A percentile compares a stretch with the other conserved stretches of the same genome.
These are phyloP conservation scores for Spodoptera litura DNA, from an alignment of 1,140 invertebrate genomes.

Conservation along the genomic window DNA sequence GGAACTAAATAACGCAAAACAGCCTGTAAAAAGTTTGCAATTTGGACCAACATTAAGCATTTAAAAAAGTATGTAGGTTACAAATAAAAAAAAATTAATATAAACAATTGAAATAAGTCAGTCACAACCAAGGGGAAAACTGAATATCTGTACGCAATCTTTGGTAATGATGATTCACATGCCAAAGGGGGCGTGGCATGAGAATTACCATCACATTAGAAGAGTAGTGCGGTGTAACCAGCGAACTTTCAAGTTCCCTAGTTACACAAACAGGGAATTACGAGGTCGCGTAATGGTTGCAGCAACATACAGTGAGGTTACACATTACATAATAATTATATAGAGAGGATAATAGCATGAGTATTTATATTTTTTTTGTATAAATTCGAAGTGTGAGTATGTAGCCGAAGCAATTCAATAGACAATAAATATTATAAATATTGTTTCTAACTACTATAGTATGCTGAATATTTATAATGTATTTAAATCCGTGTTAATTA, in stretches of 20 bases:
- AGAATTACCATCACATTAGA: slow-evolving; percentile 68
- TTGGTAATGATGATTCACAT: slow-evolving; percentile 73
- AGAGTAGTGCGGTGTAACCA: slow-evolving; percentile 67
- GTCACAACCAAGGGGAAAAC: slow-evolving; percentile 75
- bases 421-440: too few relatives aligned
- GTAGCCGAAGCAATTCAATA: too few relatives aligned
- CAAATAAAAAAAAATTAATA: not conserved
- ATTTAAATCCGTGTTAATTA: too few relatives aligned
- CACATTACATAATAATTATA: slow-evolving; percentile 23
- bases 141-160: slow-evolving; percentile 82
- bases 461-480: too few relatives aligned
- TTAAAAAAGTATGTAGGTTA: not conserved
- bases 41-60: not conserved
- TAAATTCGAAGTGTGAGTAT: too few relatives aligned
- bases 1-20: not conserved
- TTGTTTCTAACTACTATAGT: too few relatives aligned
- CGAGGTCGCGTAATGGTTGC: slow-evolving; percentile 65
- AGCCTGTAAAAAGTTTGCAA: not conserved
- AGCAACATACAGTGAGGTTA: slow-evolving; percentile 62
- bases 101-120: slow-evolving; percentile 53
- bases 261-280: slow-evolving; percentile 67
- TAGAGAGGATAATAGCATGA: not conserved
- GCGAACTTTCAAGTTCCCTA: slow-evolving; percentile 75
- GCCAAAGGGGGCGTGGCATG: slow-evolving; percentile 72
- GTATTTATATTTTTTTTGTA: too few relatives aligned